phyloP scores from a whole-genome alignment of 1,140 invertebrate species.

The Saccostrea glomerata region DNA sequence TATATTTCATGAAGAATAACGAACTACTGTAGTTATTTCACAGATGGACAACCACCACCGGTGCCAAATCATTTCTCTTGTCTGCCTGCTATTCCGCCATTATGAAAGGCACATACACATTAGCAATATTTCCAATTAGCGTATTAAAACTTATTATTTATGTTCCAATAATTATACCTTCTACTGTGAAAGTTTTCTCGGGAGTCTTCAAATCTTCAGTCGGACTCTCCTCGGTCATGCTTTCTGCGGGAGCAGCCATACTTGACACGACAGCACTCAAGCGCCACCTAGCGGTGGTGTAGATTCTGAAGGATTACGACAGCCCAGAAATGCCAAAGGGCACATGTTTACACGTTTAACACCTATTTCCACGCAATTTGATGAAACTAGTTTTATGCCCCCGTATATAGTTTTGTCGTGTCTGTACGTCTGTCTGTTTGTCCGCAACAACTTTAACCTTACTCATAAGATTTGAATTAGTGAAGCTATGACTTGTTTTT shows the following conservation, averaged over 20 bases:
- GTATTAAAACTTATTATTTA: background rate
- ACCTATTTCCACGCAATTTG: too few relatives aligned
- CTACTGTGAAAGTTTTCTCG: conserved; percentile 66
- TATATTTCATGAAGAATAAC: too few relatives aligned
- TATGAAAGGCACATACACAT: background rate
- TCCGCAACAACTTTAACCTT: too few relatives aligned
- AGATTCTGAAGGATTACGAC: background rate
- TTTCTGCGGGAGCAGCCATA: conserved; percentile 72
- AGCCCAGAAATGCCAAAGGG: conserved; percentile 3
- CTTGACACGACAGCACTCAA: conserved; percentile 61
- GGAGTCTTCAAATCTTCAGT: conserved; percentile 54
- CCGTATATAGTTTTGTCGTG: too few relatives aligned
- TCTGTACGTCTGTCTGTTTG: too few relatives aligned
- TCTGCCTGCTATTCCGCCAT: too few relatives aligned
- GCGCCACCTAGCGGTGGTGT: conserved; percentile 27
- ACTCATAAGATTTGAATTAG: too few relatives aligned
- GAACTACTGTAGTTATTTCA: background rate
- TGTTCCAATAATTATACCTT: conserved; percentile 63
- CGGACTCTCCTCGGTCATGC: conserved; percentile 67
- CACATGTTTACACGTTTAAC: background rate
- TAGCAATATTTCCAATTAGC: background rate
- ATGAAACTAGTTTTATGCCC: too few relatives aligned
- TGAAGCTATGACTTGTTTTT: too few relatives aligned
- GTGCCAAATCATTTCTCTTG: background rate
- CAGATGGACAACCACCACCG: background rate